Base-by-base conservation (phyloP, 1,140 invertebrate genomes). In the Bombus consobrinus region DNA sequence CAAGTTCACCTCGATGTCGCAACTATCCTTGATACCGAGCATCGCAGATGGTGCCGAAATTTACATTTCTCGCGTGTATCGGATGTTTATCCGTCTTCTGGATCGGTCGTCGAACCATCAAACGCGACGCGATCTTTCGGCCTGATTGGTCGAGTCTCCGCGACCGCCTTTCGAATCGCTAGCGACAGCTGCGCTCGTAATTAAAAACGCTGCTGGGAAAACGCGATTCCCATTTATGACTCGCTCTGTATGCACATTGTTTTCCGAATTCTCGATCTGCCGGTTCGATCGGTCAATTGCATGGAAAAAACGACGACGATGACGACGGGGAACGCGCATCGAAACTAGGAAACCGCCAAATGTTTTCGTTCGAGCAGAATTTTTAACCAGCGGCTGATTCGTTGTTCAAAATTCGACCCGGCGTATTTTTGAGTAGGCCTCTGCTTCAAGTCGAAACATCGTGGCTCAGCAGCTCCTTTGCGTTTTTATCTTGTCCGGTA, bases 21-120 rank as follows among this genome's bases (percentile, higher is more conserved):
- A 41, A 18, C 53, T 64, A 53, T 59, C 32, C 43, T 25, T 5
- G 72, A n/a, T 39, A 32, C 37, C 59, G 47, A 88, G 72, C 72
- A 79, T 43, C 47, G 66, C 74, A 83, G 80, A 80, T 86, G 88
- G 80, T 76, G 84, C 39, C 13, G 57, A 75, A 64, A 89, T 89
- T 89, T 89, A 89, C 83, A 89, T 89, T 89, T 82, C 83, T 86
- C 57, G 78, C 57, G 15, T 74, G 43, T 64, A 74, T 64, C 78
- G 73, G 53, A 86, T 72, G 75, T 86, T 89, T 83, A 66, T 62
- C 39, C 69, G 22, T 1, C 8, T 34, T 18, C 8, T 37, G 41
- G 47, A 53, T 53, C 47, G 47, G 18, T 53, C 47, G 47, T 53
- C 47, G 47, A 53, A 53, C 47, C 22, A 53, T 53, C 47, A 8